Conservation (phyloP, 37 sponge, comb jelly and placozoan species). For the Bolinopsis microptera region DNA sequence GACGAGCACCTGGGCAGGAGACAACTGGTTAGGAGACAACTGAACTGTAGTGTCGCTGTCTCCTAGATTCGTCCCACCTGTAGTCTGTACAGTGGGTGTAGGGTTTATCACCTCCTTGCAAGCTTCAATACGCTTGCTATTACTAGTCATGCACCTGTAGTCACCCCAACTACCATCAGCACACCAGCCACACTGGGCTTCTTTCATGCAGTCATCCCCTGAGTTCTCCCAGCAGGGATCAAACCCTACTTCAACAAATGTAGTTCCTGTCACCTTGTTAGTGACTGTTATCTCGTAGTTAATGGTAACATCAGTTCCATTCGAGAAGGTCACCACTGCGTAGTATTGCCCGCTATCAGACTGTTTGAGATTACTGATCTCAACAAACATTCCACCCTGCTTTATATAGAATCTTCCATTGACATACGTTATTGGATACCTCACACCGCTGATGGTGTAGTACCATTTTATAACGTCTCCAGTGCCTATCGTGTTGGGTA, state of each 20-base stretch:
- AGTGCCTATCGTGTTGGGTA: not conserved
- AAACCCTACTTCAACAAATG: not conserved
- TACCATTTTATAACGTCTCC: not conserved
- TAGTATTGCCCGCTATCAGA: not conserved
- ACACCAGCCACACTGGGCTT: not conserved
- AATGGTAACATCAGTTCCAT: not conserved
- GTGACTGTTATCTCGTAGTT: not conserved
- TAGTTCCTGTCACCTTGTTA: not conserved
- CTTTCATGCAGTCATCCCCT: not conserved
- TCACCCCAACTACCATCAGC: not conserved
- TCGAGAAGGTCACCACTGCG: slow-evolving; percentile 4
- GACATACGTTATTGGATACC: not conserved
- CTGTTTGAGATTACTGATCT: not conserved
- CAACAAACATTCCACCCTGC: not conserved
- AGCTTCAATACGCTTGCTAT: not conserved
- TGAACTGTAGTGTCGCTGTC: not conserved
- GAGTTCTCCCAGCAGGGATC: not conserved
- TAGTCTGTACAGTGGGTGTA: not conserved
- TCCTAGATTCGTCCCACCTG: not conserved
- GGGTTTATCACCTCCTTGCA: not conserved
- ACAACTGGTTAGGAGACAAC: not conserved
- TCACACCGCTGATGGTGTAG: not conserved
- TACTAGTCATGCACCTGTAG: not conserved
- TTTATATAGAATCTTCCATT: slow-evolving; percentile 10
- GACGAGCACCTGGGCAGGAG: not conserved